Evolutionary conservation across 2,113 vertebrate species (phyloP).

Genomic region (Stictonetta naevosa): DNA sequence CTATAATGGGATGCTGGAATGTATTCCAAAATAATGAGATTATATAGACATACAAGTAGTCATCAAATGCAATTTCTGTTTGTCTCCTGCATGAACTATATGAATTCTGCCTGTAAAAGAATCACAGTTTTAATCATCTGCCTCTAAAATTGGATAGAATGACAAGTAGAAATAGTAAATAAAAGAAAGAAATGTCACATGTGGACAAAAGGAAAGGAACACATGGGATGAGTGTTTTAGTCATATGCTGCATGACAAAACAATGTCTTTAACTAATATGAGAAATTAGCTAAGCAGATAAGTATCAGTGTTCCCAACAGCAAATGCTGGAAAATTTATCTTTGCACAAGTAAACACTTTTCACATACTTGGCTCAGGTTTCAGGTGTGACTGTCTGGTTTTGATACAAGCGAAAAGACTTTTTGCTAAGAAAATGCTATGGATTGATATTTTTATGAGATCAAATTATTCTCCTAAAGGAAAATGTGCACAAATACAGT

Average conservation of each 20-base stretch:
- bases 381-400: background rate
- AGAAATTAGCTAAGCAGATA: background rate
- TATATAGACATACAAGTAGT: background rate
- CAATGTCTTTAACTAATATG: background rate
- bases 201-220: background rate
- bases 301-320: background rate
- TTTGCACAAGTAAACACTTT: background rate
- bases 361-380: background rate
- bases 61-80: background rate
- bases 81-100: background rate
- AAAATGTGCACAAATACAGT: background rate
- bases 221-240: background rate
- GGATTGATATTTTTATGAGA: background rate
- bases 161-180: background rate
- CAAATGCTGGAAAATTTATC: background rate
- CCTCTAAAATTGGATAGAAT: background rate
- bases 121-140: background rate
- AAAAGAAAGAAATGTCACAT: background rate
- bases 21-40: background rate
- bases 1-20: background rate
- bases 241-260: background rate
- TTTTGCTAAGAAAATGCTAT: background rate
- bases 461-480: background rate
- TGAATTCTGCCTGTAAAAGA: background rate
- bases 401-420: background rate